Percentiles rank a stretch among this genome's conserved stretches.
phyloP scores from a whole-genome alignment of 2,888 invertebrate genomes.

The Scaptomyza tumidula region DNA sequence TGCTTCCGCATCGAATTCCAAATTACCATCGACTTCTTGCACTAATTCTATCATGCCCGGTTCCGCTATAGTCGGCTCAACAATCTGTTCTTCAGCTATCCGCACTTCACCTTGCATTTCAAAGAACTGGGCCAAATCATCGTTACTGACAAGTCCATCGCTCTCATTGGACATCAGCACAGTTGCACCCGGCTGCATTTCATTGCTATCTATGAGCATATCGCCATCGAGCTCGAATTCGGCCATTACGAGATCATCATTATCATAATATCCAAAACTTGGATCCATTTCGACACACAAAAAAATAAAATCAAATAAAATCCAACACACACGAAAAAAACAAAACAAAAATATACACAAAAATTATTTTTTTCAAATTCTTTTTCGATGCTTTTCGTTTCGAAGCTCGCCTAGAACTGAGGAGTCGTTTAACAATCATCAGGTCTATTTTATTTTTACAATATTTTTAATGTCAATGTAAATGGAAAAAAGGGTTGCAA shows the following conservation, averaged over 20 bases:
- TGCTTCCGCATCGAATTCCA: conserved; percentile 66
- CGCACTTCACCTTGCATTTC: conserved; percentile 14
- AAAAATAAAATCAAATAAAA: not conserved
- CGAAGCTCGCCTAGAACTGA: conserved; percentile 24
- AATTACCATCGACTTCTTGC: conserved; percentile 41
- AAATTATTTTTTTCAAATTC: conserved; percentile 1
- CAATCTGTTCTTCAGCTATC: conserved; percentile 39
- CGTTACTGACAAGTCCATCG: conserved; percentile 39
- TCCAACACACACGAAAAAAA: not conserved
- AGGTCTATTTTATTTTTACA: not conserved
- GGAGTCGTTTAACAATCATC: not conserved
- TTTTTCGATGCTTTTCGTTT: conserved; percentile 3
- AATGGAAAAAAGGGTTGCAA: not conserved
- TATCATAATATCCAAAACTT: conserved; percentile 8
- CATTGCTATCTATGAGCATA: conserved; percentile 22
- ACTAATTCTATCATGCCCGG: conserved; percentile 57
- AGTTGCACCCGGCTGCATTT: conserved; percentile 53
- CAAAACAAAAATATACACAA: not conserved
- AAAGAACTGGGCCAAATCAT: conserved; percentile 47
- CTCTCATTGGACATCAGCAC: conserved; percentile 56
- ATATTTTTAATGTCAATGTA: conserved; percentile 16
- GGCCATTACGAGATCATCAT: conserved; percentile 54
- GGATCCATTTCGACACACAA: conserved; percentile 25
- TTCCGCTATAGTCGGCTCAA: conserved; percentile 62
- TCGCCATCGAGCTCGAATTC: conserved; percentile 56